Evolutionary conservation across 2,797 vertebrate genomes (phyloP).

Genomic region (Masticophis lateralis): DNA sequence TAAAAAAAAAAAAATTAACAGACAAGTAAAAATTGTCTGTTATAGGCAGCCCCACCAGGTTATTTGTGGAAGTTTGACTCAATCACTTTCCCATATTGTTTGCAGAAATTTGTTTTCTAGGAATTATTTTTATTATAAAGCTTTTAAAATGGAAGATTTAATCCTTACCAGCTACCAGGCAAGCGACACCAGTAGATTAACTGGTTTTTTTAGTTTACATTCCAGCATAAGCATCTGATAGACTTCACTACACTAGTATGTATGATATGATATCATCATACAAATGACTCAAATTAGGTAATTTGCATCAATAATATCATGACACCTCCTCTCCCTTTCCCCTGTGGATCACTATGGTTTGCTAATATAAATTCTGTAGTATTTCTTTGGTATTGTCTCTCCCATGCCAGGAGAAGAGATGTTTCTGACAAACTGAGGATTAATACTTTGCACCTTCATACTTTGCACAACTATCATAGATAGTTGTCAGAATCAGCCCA

Average conservation of each 20-base stretch:
- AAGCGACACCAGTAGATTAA: neutral
- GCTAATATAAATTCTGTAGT: neutral
- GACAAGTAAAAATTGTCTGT: neutral
- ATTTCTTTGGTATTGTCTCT: neutral
- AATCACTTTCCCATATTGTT: neutral
- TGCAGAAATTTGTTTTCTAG: slow-evolving; percentile 13
- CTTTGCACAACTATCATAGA: neutral
- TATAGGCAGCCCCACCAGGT: neutral
- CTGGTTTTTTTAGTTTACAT: neutral
- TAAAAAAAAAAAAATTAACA: neutral
- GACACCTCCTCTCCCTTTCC: neutral
- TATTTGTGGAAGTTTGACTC: neutral
- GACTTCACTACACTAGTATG: neutral
- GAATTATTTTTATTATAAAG: neutral
- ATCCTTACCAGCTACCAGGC: neutral
- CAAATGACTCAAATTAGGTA: neutral
- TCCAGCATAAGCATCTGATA: neutral
- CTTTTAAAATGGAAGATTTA: neutral
- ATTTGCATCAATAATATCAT: neutral
- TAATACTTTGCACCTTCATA: neutral
- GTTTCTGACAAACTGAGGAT: neutral
- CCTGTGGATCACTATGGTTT: neutral
- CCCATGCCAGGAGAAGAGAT: neutral
- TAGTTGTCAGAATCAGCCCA: neutral
- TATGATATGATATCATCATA: neutral